phyloP scores from a whole-genome alignment of 2,113 vertebrate genomes.

The Loxodonta africana region DNA sequence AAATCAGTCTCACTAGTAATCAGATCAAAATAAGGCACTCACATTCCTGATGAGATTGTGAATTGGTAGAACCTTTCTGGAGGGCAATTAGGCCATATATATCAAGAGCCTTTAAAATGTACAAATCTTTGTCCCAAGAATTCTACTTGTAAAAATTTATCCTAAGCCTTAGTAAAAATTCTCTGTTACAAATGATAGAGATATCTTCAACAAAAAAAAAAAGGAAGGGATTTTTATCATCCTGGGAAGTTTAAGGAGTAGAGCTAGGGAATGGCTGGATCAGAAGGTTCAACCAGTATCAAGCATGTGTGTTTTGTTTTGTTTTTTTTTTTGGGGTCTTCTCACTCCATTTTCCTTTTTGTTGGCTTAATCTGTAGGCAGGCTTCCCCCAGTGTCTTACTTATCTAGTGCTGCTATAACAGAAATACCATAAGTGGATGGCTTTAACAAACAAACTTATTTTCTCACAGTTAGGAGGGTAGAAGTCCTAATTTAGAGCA shows the following conservation, averaged over 20 bases:
- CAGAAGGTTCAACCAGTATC: background rate
- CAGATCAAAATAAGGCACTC: background rate
- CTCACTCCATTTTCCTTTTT: background rate
- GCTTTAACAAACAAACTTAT: no score
- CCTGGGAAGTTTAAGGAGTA: background rate
- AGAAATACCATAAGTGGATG: no score
- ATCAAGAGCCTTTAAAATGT: background rate
- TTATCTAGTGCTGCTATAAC: no score
- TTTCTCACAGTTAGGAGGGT: no score
- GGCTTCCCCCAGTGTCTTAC: background rate
- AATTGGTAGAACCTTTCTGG: background rate
- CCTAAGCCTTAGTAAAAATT: background rate
- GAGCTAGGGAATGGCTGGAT: background rate
- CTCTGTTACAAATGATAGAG: background rate
- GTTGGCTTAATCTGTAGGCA: background rate
- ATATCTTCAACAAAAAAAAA: background rate
- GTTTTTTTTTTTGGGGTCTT: background rate
- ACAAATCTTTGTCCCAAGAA: constrained; percentile 12
- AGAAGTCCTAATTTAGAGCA: no score
- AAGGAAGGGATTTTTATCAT: background rate
- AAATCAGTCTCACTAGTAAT: background rate
- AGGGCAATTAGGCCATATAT: background rate
- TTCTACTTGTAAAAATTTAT: background rate
- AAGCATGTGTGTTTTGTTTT: background rate
- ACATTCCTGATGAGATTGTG: background rate